These are phyloP conservation scores for Drosophila acutilabella DNA, from an alignment of 2,888 invertebrate species.

Conservation along the genomic window DNA sequence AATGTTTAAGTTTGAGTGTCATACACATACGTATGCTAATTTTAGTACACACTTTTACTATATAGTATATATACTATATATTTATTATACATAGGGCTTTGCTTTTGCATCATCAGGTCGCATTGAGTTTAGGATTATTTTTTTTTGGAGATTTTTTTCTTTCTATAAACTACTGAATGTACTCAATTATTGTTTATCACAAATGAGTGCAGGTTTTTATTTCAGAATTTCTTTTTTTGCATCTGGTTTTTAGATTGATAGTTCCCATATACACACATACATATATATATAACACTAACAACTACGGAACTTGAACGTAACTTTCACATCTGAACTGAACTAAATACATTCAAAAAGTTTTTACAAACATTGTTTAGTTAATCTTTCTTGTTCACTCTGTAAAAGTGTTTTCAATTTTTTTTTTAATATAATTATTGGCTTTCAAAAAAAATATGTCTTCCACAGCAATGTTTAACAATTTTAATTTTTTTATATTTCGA, in stretches of 20 bases:
- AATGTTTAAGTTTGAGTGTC: slow-evolving; percentile 18
- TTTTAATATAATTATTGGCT: not conserved
- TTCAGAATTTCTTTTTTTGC: slow-evolving; percentile 10
- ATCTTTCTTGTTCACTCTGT: not conserved
- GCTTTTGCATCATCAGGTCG: slow-evolving; percentile 65
- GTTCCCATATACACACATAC: slow-evolving; percentile 15
- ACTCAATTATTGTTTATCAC: slow-evolving; percentile 58
- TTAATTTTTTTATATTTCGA: slow-evolving; percentile 19
- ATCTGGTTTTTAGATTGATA: slow-evolving; percentile 34
- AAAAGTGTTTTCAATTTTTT: not conserved
- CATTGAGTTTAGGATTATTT: slow-evolving; percentile 68
- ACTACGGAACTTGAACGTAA: slow-evolving; percentile 30
- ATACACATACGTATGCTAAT: slow-evolving; percentile 13
- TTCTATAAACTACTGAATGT: slow-evolving; percentile 21
- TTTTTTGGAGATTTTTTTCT: slow-evolving; percentile 10
- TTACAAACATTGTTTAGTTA: slow-evolving; percentile 25
- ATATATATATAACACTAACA: slow-evolving; percentile 19
- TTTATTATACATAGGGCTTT: slow-evolving; percentile 22
- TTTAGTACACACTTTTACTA: not conserved
- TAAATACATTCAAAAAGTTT: slow-evolving; percentile 22
- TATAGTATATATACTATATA: not conserved
- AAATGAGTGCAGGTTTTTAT: slow-evolving; percentile 43
- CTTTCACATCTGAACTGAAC: slow-evolving; percentile 14
- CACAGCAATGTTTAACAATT: slow-evolving; percentile 19
- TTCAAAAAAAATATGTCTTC: slow-evolving; percentile 16